phyloP scores from a whole-genome alignment of 2,113 vertebrate species.

The Herpetotheres cachinnans region DNA sequence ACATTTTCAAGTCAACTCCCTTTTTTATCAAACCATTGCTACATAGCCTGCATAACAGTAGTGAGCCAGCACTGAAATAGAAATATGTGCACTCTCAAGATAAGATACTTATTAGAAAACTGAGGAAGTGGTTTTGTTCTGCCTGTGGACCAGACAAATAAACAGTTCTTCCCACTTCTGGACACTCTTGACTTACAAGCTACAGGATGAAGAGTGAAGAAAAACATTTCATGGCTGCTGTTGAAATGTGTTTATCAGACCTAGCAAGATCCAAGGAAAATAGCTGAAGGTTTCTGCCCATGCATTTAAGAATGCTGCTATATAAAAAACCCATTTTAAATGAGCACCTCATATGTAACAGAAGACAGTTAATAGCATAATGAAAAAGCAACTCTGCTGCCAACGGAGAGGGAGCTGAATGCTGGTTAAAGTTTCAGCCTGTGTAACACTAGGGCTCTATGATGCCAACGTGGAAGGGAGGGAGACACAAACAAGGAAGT shows the following conservation, averaged over 20 bases:
- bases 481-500: neutral
- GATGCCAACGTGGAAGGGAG: neutral
- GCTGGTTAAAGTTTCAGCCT: neutral
- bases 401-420: neutral
- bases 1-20: neutral
- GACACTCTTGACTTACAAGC: conserved; percentile 1
- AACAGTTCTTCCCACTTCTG: conserved; percentile 41
- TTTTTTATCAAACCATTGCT: neutral
- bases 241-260: conserved; percentile 17
- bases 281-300: neutral
- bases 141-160: conserved; percentile 43
- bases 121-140: conserved; percentile 73
- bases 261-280: neutral
- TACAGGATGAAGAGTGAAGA: neutral
- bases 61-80: conserved; percentile 29
- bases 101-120: conserved; percentile 65
- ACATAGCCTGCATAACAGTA: neutral
- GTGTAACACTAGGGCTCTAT: neutral
- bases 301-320: neutral
- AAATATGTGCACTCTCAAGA: conserved; percentile 60
- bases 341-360: neutral
- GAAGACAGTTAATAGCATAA: neutral
- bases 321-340: neutral
- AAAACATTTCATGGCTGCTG: neutral
- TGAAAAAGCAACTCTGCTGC: neutral